Percentiles rank a stretch among this genome's conserved stretches.
phyloP scores from a whole-genome alignment of 2,797 vertebrate species.

The Hyperoplus immaculatus region DNA sequence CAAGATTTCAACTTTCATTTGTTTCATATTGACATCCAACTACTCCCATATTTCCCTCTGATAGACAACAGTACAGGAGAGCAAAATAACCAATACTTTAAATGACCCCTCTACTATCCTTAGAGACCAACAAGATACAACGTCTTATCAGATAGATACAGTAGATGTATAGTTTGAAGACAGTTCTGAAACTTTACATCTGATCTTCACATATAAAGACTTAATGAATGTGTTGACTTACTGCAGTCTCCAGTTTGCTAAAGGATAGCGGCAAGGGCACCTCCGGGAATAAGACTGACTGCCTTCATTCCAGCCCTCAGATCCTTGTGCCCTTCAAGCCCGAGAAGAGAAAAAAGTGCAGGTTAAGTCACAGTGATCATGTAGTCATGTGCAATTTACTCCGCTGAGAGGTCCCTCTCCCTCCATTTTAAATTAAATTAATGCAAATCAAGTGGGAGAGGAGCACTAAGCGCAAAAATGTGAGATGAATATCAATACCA shows the following conservation, averaged over 20 bases:
- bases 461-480: slow-evolving; percentile 66
- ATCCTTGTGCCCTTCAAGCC: slow-evolving; percentile 69
- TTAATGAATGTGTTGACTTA: slow-evolving; percentile 7
- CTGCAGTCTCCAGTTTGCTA: slow-evolving; percentile 19
- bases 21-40: too few species aligned
- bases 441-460: slow-evolving; percentile 75
- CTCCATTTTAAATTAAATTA: slow-evolving; percentile 74
- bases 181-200: slow-evolving; percentile 2
- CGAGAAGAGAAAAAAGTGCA: slow-evolving; percentile 60
- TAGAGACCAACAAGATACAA: too few species aligned
- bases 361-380: slow-evolving; percentile 69
- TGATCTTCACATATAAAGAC: slow-evolving; percentile 2
- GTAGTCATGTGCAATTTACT: slow-evolving; percentile 63
- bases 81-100: too few species aligned
- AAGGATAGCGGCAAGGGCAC: slow-evolving; percentile 41
- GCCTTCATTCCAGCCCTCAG: slow-evolving; percentile 47
- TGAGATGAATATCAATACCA: slow-evolving; percentile 76
- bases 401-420: slow-evolving; percentile 59
- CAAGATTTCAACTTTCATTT: too few species aligned
- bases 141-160: too few species aligned
- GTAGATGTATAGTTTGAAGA: background rate
- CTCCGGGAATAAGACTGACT: slow-evolving; percentile 30
- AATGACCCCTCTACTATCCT: background rate
- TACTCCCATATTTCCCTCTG: too few species aligned
- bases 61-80: too few species aligned